Conservation (phyloP, 2,888 invertebrate genomes). For the Polyploca ridens region DNA sequence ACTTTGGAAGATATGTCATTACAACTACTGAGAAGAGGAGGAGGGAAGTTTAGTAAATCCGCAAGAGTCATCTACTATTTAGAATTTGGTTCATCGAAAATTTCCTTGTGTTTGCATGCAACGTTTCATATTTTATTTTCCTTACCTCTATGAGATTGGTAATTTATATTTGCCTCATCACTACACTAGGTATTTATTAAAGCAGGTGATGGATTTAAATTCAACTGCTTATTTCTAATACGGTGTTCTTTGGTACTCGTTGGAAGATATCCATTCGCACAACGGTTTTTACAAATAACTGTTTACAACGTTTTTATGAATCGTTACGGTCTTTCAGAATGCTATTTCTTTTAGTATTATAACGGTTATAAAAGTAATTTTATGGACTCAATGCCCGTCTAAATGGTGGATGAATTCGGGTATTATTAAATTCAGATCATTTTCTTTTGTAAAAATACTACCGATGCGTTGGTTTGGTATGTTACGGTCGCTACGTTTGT, state of each 20-base stretch:
- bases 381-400: background rate
- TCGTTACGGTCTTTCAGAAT: background rate
- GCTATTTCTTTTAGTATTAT: background rate
- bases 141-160: too few relatives aligned
- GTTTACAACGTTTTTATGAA: background rate
- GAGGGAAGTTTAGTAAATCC: background rate
- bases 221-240: too few relatives aligned
- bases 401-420: background rate
- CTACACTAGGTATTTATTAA: too few relatives aligned
- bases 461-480: too few relatives aligned
- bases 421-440: background rate
- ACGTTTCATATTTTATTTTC: too few relatives aligned
- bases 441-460: background rate
- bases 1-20: background rate
- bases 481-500: too few relatives aligned
- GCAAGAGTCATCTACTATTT: background rate
- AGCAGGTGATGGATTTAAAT: too few relatives aligned
- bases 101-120: too few relatives aligned
- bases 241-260: background rate
- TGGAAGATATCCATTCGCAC: background rate
- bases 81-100: background rate
- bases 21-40: background rate
- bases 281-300: slow-evolving; percentile 4
- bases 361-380: slow-evolving; percentile 4
- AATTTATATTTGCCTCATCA: too few relatives aligned